Evolutionary conservation across 23 tunicate species (phyloP).

Genomic region (Aplidium turbinatum): DNA sequence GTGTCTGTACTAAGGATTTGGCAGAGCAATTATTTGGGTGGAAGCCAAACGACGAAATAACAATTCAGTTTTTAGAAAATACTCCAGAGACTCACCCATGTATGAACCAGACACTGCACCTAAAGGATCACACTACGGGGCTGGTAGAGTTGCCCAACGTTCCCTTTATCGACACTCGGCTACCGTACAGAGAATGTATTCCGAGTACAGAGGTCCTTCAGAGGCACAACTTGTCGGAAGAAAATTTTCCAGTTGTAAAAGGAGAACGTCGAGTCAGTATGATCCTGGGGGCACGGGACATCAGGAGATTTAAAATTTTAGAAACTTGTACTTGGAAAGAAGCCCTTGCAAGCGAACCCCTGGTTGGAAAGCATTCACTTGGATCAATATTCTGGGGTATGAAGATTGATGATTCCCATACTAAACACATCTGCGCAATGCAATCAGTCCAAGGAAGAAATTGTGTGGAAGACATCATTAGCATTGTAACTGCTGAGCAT

Average conservation of each 20-base stretch:
- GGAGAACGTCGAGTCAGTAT: background rate
- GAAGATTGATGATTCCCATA: background rate
- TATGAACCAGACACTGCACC: conserved; percentile 1
- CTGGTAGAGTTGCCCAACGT: background rate
- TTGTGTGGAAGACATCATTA: conserved; percentile 2
- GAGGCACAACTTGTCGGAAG: background rate
- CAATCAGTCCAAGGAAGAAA: background rate
- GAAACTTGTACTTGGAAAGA: conserved; percentile 5
- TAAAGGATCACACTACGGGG: background rate
- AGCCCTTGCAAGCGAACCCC: background rate
- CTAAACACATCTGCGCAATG: conserved; percentile 7
- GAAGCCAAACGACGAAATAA: background rate
- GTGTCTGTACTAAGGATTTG: conserved; percentile 7
- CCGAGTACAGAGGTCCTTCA: background rate
- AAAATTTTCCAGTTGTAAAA: background rate
- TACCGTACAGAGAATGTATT: background rate
- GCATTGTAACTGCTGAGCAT: background rate
- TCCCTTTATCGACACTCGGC: conserved; percentile 1
- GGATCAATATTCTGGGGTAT: conserved; percentile 18
- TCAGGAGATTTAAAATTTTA: background rate
- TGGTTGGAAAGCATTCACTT: background rate
- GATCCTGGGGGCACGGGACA: conserved; percentile 13
- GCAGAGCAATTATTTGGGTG: conserved; percentile 12
- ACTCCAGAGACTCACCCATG: background rate
- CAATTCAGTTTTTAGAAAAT: conserved; percentile 6